Evolutionary conservation across 2,113 vertebrate genomes (phyloP), one percentile per base, ranked within the genome.

Genomic region (Seriola aureovittata): DNA sequence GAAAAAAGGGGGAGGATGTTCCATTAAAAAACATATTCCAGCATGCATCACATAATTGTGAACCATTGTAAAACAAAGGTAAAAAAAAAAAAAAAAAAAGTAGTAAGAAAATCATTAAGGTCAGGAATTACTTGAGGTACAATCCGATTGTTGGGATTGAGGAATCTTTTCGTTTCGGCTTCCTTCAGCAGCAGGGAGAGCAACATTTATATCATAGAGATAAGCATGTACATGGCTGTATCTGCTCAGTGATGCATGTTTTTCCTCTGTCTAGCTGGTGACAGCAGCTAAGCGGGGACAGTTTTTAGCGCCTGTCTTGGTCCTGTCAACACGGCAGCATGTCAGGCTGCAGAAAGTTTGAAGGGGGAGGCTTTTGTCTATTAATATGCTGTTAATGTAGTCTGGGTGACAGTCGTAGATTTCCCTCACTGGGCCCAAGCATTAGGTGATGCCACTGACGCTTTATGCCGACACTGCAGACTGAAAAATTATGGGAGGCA

Each of bases 341-440:
- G 52, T 71, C 82, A 80, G 36, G 29, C 59, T 67, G 32, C 46
- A 78, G 55, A 62, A 82, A 44, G 55, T 82, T 63, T 66, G 14
- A 71, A 66, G 40, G 29, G 25, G 59, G 52, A 13, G 29, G 74
- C 60, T 77, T 86, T 74, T 77, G 69, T 62, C 40, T 71, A 70
- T 77, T 67, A 78, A 71, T 82, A 67, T 58, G 48, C 54, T 44
- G 66, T 40, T 88, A 67, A 88, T 73, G 69, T 67, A 68, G 78
- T 73, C 57, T 62, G 46, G 29, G 7, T 69, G 84, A 76, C 73
- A 63, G 69, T 60, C 34, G 57, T 36, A 63, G 71, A 71, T 85
- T 85, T 52, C 29, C 55, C 64, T 75, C 19, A 36, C 32, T 23
- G 78, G 74, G 82, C 40, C 55, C 14, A 19, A 46, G 54, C 57